phyloP scores from a whole-genome alignment of 2,113 vertebrate genomes.

The Machaerirhynchus nigripectus region DNA sequence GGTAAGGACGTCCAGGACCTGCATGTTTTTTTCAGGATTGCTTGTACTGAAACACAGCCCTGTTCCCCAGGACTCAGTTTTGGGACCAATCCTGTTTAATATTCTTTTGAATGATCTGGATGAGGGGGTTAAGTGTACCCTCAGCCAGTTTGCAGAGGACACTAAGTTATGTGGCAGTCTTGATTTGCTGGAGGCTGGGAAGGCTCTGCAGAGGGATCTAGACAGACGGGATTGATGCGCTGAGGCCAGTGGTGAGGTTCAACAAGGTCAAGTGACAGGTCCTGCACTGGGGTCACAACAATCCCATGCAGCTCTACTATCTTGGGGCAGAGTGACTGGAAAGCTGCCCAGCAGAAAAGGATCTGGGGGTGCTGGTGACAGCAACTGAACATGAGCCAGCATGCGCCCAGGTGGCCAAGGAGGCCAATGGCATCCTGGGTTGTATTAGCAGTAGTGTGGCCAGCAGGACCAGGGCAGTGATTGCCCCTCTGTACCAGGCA shows the following conservation, averaged over 20 bases:
- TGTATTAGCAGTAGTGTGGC: background rate
- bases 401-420: background rate
- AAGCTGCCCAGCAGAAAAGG: background rate
- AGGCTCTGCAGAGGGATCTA: background rate
- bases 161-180: background rate
- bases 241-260: background rate
- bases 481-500: background rate
- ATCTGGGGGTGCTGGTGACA: background rate
- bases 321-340: background rate
- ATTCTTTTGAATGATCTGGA: background rate
- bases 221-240: background rate
- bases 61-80: background rate
- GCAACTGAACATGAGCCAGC: background rate
- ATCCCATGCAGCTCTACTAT: fast-evolving
- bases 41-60: background rate
- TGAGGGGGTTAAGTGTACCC: background rate
- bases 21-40: background rate
- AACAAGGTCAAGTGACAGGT: background rate
- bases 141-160: background rate
- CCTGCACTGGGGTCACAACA: background rate
- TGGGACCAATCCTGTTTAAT: background rate
- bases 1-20: background rate
- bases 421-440: background rate
- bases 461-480: background rate
- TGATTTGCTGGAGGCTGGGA: background rate